Base-by-base conservation (phyloP, 2,888 invertebrate genomes). In the Spicauda simplicius region DNA sequence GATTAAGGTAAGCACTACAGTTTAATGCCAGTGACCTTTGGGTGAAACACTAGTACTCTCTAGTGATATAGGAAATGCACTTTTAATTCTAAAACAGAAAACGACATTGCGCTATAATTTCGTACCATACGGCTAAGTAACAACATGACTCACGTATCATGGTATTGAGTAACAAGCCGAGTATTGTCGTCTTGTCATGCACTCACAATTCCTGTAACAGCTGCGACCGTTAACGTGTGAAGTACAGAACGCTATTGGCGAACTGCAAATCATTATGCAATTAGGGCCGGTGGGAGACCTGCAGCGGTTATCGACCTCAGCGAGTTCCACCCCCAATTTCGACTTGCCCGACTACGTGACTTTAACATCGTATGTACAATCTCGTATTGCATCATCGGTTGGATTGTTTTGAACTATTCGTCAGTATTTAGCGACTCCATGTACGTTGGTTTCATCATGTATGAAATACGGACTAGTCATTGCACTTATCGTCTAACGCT, bases 311-410 rank as follows among this genome's bases (percentile, higher is more conserved):
- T 80, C 83, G 87, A 89, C 37, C 64, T 52, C 84, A 76, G 70
- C 14, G 70, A 71, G 76, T 80, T 81, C 82, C 82, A 80, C 85
- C 83, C 82, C 81, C 79, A 71, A 73, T 78, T 77, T 72, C 70
- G 73, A 72, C 72, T 73, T 71, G 70, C 69, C 73, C 71, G 80
- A 70, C 82, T 88, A 90, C 91, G 91, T 91, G 90, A 90, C 90
- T 83, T 75, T 72, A 76, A 67, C 75, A 78, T 74, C 82, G 84
- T 87, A 58, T 80, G 77, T 80, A 77, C 75, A 75, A 75, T 71
- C 64, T 69, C 64, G 73, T 71, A 79, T 84, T 82, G 80, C 86
- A 81, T 84, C 79, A 78, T 76, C 52, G 37, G 14, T 37, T 41
- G 52, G 64, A 50, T 64, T 56, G 33, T 64, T 48, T 50, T 33